phyloP scores from a whole-genome alignment of 2,113 vertebrate genomes.

The Myodes glareolus region DNA sequence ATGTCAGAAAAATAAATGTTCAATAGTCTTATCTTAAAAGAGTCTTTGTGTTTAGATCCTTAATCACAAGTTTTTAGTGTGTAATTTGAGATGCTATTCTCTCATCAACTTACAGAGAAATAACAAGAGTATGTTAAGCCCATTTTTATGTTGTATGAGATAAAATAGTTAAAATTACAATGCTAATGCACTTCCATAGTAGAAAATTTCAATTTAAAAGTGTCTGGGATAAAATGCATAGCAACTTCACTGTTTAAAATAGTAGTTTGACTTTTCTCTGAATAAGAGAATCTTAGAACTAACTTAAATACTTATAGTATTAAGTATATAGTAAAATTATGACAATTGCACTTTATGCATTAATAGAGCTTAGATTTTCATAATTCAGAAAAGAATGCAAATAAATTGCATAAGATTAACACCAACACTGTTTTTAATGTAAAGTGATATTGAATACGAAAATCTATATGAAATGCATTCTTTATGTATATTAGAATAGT shows the following conservation, averaged over 20 bases:
- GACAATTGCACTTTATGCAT: neutral
- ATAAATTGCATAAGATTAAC: neutral
- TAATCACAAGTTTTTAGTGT: neutral
- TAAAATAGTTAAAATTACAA: neutral
- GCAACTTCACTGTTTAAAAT: neutral
- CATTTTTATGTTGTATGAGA: slow-evolving; percentile 13
- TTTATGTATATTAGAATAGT: neutral
- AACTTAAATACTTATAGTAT: neutral
- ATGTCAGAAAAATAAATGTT: neutral
- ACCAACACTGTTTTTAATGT: neutral
- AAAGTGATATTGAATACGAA: neutral
- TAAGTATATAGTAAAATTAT: neutral
- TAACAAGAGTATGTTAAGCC: neutral
- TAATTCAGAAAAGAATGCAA: neutral
- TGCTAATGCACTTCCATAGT: neutral
- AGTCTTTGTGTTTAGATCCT: neutral
- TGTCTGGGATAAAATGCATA: neutral
- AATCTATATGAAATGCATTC: neutral
- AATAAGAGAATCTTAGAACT: neutral
- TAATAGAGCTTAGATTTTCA: neutral
- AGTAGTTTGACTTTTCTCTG: neutral
- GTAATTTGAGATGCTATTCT: neutral
- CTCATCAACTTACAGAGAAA: neutral
- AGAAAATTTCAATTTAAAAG: neutral
- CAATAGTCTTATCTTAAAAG: neutral